These are phyloP conservation scores for Scaeva pyrastri DNA, from an alignment of 2,888 invertebrate species.

Conservation along the genomic window DNA sequence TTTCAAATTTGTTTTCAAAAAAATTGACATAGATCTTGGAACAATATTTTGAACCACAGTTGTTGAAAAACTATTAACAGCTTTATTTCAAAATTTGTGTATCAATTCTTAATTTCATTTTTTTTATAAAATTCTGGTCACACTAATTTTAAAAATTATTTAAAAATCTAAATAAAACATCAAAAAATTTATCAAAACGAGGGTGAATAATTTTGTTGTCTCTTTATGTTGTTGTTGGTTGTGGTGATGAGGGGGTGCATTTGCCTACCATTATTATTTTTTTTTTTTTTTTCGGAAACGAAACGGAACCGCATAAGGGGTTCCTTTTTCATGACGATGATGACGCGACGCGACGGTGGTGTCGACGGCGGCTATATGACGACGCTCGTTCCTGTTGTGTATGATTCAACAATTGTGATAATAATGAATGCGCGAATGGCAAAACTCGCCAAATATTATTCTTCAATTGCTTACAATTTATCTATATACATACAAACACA, in stretches of 20 bases:
- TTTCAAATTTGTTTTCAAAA: too few relatives aligned
- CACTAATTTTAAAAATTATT: background rate
- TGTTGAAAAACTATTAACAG: too few relatives aligned
- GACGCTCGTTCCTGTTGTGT: background rate
- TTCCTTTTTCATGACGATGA: conserved; percentile 23
- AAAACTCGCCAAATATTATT: conserved; percentile 66
- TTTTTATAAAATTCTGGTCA: background rate
- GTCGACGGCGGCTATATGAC: background rate
- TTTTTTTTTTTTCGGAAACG: background rate
- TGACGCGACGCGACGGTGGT: conserved; percentile 17
- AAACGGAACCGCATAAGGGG: conserved; percentile 13
- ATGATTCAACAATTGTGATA: conserved; percentile 65
- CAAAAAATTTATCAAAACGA: background rate
- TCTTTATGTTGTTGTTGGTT: background rate
- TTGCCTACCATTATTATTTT: too few relatives aligned
- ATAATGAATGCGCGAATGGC: conserved; percentile 72
- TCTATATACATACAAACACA: background rate
- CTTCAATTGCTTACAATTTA: conserved; percentile 22
- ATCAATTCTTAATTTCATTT: too few relatives aligned
- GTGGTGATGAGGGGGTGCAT: background rate
- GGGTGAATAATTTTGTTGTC: conserved; percentile 2
- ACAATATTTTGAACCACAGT: too few relatives aligned
- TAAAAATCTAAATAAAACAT: conserved; percentile 20
- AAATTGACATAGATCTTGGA: too few relatives aligned
- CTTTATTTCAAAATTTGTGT: too few relatives aligned